Percentiles rank a stretch among this genome's conserved stretches.
phyloP scores from a whole-genome alignment of 2,888 invertebrate genomes.

The Meganola albula region DNA sequence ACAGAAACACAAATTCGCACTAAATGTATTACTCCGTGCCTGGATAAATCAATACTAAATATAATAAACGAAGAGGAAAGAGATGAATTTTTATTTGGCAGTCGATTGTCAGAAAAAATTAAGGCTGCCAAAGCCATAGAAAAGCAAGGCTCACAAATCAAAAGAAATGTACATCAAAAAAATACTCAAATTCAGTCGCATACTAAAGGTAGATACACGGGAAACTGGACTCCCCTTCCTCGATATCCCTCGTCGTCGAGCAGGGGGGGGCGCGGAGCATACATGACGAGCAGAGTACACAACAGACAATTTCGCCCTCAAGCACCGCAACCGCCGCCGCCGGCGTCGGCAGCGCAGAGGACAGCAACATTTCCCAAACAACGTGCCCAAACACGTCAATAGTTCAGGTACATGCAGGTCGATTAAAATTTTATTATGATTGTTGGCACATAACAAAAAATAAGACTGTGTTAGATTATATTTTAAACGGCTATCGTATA shows the following conservation, averaged over 20 bases:
- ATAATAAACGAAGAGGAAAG: constrained; percentile 10
- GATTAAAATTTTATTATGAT: constrained; percentile 1
- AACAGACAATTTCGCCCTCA: background rate
- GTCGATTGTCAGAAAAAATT: constrained; percentile 9
- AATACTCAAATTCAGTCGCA: constrained; percentile 1
- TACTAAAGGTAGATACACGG: constrained; percentile 7
- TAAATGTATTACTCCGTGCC: constrained; percentile 3
- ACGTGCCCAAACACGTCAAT: constrained; percentile 3
- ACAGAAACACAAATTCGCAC: constrained; percentile 5
- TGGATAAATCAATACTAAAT: constrained; percentile 10
- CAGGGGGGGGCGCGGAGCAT: constrained; percentile 9
- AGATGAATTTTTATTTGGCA: constrained; percentile 12
- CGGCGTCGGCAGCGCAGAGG: background rate
- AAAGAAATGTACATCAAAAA: constrained; percentile 3
- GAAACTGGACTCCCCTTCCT: constrained; percentile 12
- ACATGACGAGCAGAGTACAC: background rate
- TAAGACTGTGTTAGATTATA: constrained; percentile 1
- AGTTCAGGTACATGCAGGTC: constrained; percentile 5
- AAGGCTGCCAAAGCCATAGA: constrained; percentile 13
- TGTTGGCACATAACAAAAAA: constrained; percentile 5
- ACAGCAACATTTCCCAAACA: too few species aligned
- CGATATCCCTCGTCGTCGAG: constrained; percentile 11
- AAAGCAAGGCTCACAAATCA: constrained; percentile 12
- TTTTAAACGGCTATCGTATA: constrained; percentile 1
- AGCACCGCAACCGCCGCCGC: background rate